Evolutionary conservation across 2,888 invertebrate species (phyloP).

Genomic region (Apamea epomidion): DNA sequence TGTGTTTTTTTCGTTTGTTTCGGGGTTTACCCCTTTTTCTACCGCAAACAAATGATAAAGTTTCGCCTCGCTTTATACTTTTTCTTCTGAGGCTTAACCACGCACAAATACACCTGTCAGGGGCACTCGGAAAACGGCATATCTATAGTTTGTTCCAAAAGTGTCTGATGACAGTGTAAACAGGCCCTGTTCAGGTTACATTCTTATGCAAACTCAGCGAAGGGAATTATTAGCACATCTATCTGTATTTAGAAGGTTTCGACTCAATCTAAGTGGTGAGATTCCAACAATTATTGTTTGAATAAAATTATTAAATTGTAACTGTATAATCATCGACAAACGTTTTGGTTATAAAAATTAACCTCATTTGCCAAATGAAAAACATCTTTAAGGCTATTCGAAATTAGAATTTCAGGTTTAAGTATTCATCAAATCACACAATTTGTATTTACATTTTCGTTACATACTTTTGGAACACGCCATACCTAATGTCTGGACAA

Average conservation of each 20-base stretch:
- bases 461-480: too few relatives aligned
- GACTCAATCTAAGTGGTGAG: too few relatives aligned
- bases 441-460: background rate
- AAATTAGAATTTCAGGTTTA: background rate
- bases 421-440: background rate
- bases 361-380: background rate
- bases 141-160: background rate
- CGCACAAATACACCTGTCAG: slow-evolving; percentile 13
- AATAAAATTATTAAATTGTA: background rate
- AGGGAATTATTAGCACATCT: background rate
- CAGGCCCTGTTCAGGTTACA: background rate
- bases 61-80: slow-evolving; percentile 26
- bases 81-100: slow-evolving; percentile 16
- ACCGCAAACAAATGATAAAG: slow-evolving; percentile 10
- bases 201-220: background rate
- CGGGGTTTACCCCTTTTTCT: background rate
- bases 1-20: background rate
- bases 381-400: background rate
- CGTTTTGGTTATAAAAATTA: background rate
- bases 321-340: background rate
- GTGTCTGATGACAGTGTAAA: background rate
- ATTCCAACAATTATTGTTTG: background rate
- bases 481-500: background rate
- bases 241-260: too few relatives aligned
- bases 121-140: background rate